These are phyloP conservation scores for Anarhynchus alexandrinus DNA, from an alignment of 2,113 vertebrate genomes.

Conservation along the genomic window DNA sequence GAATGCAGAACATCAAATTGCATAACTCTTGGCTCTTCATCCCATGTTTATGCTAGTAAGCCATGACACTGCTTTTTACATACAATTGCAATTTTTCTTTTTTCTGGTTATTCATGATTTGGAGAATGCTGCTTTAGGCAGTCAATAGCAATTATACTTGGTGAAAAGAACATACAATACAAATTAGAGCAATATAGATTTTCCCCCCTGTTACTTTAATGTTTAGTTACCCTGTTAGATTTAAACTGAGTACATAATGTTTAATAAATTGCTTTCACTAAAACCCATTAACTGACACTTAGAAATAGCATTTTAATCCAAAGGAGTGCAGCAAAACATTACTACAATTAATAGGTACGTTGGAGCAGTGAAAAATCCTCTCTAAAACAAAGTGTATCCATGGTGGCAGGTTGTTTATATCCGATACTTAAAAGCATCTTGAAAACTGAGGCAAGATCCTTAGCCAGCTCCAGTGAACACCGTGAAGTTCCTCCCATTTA, in stretches of 20 bases:
- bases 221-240: conserved; percentile 78
- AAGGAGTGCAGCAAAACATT: conserved; percentile 66
- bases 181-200: conserved; percentile 80
- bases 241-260: conserved; percentile 75
- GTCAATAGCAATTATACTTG: conserved; percentile 80
- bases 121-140: conserved; percentile 73
- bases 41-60: background rate
- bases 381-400: conserved; percentile 27
- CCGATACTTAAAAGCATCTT: conserved; percentile 2
- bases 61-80: conserved; percentile 48
- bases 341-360: conserved; percentile 57
- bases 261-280: conserved; percentile 77
- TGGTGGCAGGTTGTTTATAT: conserved; percentile 6
- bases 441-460: background rate
- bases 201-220: conserved; percentile 71
- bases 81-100: conserved; percentile 66
- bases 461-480: background rate
- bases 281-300: conserved; percentile 76
- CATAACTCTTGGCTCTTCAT: background rate
- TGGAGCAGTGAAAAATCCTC: conserved; percentile 58
- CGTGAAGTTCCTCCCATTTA: background rate
- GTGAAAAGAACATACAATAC: conserved; percentile 78
- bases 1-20: background rate
- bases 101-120: conserved; percentile 73
- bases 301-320: conserved; percentile 69